A percentile compares a stretch with the other conserved stretches of the same genome.
phyloP scores from a whole-genome alignment of 2,888 invertebrate species.

The Synanthedon myopaeformis region DNA sequence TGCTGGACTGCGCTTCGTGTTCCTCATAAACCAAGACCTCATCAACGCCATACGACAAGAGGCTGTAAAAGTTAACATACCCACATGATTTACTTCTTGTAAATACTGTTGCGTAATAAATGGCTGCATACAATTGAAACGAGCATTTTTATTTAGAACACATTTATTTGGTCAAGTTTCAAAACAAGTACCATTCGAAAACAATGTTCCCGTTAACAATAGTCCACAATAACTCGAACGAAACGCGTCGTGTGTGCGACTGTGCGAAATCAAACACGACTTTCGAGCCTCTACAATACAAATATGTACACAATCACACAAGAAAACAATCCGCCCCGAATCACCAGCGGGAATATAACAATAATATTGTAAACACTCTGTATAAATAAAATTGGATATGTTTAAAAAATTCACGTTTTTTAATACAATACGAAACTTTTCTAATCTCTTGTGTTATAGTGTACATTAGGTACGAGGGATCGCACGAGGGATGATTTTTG shows the following conservation, averaged over 20 bases:
- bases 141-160: slow-evolving; percentile 36
- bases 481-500: no score
- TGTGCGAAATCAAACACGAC: neutral
- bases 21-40: slow-evolving; percentile 91
- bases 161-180: slow-evolving; percentile 68
- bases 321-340: no score
- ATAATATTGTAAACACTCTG: no score
- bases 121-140: neutral
- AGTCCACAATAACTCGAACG: neutral
- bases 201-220: slow-evolving; percentile 37
- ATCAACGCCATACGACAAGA: slow-evolving; percentile 91
- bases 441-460: no score
- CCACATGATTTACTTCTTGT: slow-evolving; percentile 25
- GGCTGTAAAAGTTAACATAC: slow-evolving; percentile 81
- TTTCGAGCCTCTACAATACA: no score
- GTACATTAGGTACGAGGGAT: no score
- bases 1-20: slow-evolving; percentile 91
- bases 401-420: no score
- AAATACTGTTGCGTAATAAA: slow-evolving; percentile 1
- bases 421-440: no score
- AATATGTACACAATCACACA: no score
- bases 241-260: neutral
- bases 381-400: no score
- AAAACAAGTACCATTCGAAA: slow-evolving; percentile 61
- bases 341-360: no score